Base-by-base conservation (phyloP, 2,797 vertebrate species). In the Tinamus major region DNA sequence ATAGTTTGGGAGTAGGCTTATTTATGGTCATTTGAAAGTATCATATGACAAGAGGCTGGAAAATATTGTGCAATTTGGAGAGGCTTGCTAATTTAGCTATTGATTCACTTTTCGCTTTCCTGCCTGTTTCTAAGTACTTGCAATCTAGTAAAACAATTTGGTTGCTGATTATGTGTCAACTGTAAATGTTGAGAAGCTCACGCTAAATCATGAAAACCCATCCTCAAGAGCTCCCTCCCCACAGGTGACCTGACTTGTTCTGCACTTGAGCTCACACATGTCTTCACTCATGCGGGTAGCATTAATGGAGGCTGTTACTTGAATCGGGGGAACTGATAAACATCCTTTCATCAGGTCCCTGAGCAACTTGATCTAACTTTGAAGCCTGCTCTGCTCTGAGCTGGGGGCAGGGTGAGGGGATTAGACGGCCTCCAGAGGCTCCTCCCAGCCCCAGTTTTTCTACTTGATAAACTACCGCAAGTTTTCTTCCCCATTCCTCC, bases 41-140 rank as follows among this genome's bases (percentile, higher is more conserved):
- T 21, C 51, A 88, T 59, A 87, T 35, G 7, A 81, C n/a, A 75
- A 62, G 33, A 81, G 79, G 17, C 7, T 83, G 78, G 89, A 92
- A 93, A 95, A 82, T 77, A 88, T 23, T 88, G 59, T 76, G 89
- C 85, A 90, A 2, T 72, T 11, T 82, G 90, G 75, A 86, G 26
- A 33, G 12, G 14, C 5, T 85, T 90, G 44, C 31, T 92, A 48
- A 64, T 74, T 79, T 63, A 86, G 51, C 29, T 79, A 2, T 55
- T 53, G 31, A 68, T 85, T 79, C 63, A 86, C 84, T 69, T 71
- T 78, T 82, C 55, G 78, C 72, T 80, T 85, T 31, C 71, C 80
- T 56, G 17, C 17, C 48, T 21, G 31, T 65, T 84, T 41, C 64
- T 79, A 74, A 78, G 51, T 44, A 64, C 1, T 7, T 0, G 0